Evolutionary conservation across 2,113 vertebrate genomes (phyloP), one percentile per base, ranked within the genome.

Genomic region (Lasiurus cinereus): DNA sequence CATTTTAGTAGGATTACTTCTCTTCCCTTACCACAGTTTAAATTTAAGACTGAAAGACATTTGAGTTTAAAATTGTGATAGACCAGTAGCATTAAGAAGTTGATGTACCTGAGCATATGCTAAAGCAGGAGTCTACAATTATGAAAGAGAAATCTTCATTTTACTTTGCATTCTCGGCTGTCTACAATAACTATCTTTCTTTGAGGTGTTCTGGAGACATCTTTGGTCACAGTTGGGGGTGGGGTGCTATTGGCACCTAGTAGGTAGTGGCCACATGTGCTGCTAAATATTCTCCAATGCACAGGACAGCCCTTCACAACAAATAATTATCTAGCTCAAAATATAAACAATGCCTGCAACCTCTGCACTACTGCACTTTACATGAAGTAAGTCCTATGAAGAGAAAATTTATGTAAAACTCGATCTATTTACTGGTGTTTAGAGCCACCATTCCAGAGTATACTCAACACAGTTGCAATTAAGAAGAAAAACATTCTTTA

Each of bases 261-360:
- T 43, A 31, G 19, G 43, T 66, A 90, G 76, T 82, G 66, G 62
- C 39, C 29, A 92, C 43, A 90, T 7, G 54, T 90, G 76, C 73
- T 88, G 29, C n/a, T 93, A 54, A 93, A 29, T 14, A 69, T 82
- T n/a, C 67, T 70, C 27, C 5, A 73, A 21, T 46, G 56, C 56
- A 62, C 13, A 54, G 74, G 48, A 56, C 9, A 79, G 62, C 19
- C n/a, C 6, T 31, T 94, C 24, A 48, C 22, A 72, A 76, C 27
- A 78, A 93, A 93, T 50, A 91, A 92, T 78, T 88, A 43, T 69
- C 24, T 89, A 67, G 56, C 29, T 94, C 83, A 94, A 54, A 92
- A 88, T 82, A 31, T 85, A 66, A 92, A 31, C 36, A 82, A 72
- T 66, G 14, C 52, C 16, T 24, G 43, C 12, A 78, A 74, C 39